Conservation (phyloP, 2,888 invertebrate species). For the Hirtodrosophila duncani region DNA sequence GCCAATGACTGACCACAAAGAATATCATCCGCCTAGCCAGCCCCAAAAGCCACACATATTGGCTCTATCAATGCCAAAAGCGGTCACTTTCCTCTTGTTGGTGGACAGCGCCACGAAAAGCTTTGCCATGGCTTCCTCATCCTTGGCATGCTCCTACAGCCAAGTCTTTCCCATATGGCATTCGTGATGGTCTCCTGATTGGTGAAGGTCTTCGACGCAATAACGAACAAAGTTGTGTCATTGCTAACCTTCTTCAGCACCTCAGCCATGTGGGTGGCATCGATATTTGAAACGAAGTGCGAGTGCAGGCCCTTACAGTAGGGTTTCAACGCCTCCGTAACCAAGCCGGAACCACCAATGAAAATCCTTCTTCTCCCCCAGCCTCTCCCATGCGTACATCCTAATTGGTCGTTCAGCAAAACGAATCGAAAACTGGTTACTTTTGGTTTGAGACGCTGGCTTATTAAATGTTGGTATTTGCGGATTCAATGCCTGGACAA, state of each 20-base stretch:
- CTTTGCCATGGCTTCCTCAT: conserved; percentile 93
- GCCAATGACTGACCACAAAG: conserved; percentile 99
- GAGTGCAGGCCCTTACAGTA: conserved; percentile 90
- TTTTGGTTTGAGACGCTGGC: too few relatives aligned
- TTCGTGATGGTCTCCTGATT: conserved; percentile 99
- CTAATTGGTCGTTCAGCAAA: too few relatives aligned
- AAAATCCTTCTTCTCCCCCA: too few relatives aligned
- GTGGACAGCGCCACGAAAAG: conserved; percentile 99
- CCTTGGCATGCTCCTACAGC: conserved; percentile 91
- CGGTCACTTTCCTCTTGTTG: conserved; percentile 94
- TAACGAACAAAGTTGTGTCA: conserved; percentile 97
- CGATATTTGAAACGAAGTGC: conserved; percentile 99
- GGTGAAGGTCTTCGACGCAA: conserved; percentile 99
- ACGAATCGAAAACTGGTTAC: too few relatives aligned
- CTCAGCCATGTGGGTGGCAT: conserved; percentile 98
- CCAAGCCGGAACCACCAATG: conserved; percentile 99
- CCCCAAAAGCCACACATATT: conserved; percentile 99
- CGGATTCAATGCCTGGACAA: too few relatives aligned
- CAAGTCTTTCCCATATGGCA: conserved; percentile 97
- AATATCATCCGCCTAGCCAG: conserved; percentile 99
- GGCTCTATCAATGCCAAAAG: conserved; percentile 96
- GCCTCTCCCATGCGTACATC: too few relatives aligned
- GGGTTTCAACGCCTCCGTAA: conserved; percentile 97
- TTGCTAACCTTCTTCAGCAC: conserved; percentile 92
- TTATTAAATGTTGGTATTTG: too few relatives aligned